Base-by-base conservation (phyloP, 2,888 invertebrate species). In the Cheilosia scutellata region DNA sequence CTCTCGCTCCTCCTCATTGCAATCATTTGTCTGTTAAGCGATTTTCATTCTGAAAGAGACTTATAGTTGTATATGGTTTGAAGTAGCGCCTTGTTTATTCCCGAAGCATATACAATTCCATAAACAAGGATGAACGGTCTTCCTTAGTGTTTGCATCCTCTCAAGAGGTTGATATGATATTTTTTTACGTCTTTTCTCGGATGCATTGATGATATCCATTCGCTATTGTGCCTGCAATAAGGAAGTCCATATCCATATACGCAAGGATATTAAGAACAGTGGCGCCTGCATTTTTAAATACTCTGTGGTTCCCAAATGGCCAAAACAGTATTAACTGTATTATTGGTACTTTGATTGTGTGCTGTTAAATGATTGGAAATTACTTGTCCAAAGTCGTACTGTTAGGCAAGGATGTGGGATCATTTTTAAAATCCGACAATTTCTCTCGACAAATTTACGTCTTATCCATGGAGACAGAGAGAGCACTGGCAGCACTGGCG, bases 391-490 rank as follows among this genome's bases (percentile, higher is more conserved):
- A 66, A 63, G 57, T 63, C n/a, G n/a, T 20, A 66, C 49, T 3
- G 3, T 63, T 57, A 63, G 75, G 71, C 37, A 42, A 27, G 55
- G 44, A 53, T 75, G 51, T 47, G 29, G 60, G 63, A 84, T 82
- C 66, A 65, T 62, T 60, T 65, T 62, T 40, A 44, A 66, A 72
- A 84, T 75, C 75, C 75, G 71, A 68, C 86, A 77, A 86, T 82
- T 82, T 58, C 42, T 60, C 62, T 44, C n/a, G n/a, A 27, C 57
- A 78, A 86, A 82, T 86, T 82, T 86, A 86, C 86, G 86, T 86
- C 76, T 77, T 63, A 76, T 86, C 82, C 76, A 51, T 71, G 84
- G 65, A 84, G 33, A 37, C 72, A 83, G 79, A 75, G 79, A 75
- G 20, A 20, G 20, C 20, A 20, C 20, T 20, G 20, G 20, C 20